Conservation (phyloP, 2,797 vertebrate genomes). For the Pristis pectinata region DNA sequence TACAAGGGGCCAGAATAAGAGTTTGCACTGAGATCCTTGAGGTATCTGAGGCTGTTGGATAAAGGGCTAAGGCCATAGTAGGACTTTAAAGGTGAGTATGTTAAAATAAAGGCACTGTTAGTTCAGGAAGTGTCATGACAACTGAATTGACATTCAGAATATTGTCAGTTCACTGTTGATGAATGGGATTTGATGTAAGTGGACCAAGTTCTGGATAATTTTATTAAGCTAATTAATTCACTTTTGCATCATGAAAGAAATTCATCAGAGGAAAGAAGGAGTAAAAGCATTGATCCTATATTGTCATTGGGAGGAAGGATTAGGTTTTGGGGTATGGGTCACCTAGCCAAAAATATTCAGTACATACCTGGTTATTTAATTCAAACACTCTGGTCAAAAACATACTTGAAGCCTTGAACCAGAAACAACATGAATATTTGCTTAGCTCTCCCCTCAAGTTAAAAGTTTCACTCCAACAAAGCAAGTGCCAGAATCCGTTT, state of each 20-base stretch:
- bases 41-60: too few species aligned
- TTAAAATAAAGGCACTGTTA: background rate
- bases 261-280: background rate
- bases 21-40: background rate
- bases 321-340: background rate
- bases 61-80: background rate
- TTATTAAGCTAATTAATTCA: background rate
- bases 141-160: background rate
- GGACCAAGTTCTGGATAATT: background rate
- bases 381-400: background rate
- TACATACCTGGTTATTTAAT: background rate
- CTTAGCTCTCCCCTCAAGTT: background rate
- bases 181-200: background rate
- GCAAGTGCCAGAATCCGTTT: background rate
- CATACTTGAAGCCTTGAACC: background rate
- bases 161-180: background rate
- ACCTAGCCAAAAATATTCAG: background rate
- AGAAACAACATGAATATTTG: background rate
- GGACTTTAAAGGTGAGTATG: background rate
- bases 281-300: background rate
- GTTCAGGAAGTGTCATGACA: background rate
- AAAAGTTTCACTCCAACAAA: background rate
- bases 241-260: background rate
- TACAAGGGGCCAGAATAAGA: background rate
- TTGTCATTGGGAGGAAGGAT: background rate